Evolutionary conservation across 2,113 vertebrate species (phyloP).

Genomic region (Carassius carassius): DNA sequence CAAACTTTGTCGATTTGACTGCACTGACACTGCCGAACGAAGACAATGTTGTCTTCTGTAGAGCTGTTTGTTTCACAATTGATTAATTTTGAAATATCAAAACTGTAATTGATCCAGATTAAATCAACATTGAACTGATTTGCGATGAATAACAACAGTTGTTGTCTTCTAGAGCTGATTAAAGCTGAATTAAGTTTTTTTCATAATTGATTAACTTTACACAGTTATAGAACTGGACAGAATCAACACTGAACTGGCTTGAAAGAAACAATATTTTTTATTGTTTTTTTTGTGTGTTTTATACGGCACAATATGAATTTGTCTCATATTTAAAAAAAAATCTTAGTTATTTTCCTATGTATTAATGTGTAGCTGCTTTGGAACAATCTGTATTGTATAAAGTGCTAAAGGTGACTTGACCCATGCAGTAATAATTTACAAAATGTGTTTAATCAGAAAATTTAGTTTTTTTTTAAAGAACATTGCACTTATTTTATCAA

Average conservation of each 20-base stretch:
- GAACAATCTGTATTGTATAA: neutral
- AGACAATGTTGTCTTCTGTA: neutral
- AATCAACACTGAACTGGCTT: too few relatives aligned
- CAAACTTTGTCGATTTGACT: too few relatives aligned
- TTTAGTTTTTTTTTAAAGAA: neutral
- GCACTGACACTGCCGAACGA: neutral
- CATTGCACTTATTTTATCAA: neutral
- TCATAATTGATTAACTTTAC: neutral
- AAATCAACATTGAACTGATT: neutral
- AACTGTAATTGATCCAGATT: neutral
- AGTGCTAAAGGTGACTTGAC: neutral
- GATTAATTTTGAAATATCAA: neutral
- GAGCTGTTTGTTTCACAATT: neutral
- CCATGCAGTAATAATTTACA: neutral
- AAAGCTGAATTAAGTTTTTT: neutral
- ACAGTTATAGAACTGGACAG: neutral
- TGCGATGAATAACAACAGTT: neutral
- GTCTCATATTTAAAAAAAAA: too few relatives aligned
- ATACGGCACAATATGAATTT: too few relatives aligned
- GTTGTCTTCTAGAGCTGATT: neutral
- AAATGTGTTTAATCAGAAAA: neutral
- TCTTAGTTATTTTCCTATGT: too few relatives aligned
- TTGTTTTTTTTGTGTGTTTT: too few relatives aligned
- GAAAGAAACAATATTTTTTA: too few relatives aligned
- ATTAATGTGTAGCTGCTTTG: neutral